These are phyloP conservation scores for Allacma fusca DNA, from an alignment of 2,888 invertebrate genomes.

Conservation along the genomic window DNA sequence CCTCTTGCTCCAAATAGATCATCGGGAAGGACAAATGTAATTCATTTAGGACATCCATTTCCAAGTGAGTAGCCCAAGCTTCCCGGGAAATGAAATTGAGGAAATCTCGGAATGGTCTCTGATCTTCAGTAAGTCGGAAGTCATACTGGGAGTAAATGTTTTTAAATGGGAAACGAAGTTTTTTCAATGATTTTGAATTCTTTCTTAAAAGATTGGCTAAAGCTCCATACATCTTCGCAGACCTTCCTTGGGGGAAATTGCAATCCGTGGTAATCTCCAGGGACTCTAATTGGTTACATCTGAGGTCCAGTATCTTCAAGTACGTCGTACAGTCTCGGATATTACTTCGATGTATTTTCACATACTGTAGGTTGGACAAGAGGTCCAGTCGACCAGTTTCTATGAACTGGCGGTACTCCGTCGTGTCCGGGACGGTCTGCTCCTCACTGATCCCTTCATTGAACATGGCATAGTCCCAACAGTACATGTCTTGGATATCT, in stretches of 20 bases:
- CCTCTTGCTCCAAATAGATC: slow-evolving; percentile 54
- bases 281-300: slow-evolving; percentile 47
- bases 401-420: slow-evolving; percentile 44
- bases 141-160: slow-evolving; percentile 55
- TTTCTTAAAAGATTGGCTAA: slow-evolving; percentile 46
- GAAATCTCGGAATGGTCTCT: slow-evolving; percentile 57
- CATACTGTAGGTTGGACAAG: slow-evolving; percentile 45
- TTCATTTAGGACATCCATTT: slow-evolving; percentile 44
- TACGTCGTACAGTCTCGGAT: slow-evolving; percentile 58
- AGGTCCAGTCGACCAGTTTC: slow-evolving; percentile 48
- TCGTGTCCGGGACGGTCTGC: slow-evolving; percentile 53
- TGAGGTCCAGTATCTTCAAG: slow-evolving; percentile 53
- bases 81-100: slow-evolving; percentile 50
- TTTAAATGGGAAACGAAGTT: slow-evolving; percentile 56
- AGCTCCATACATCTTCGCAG: slow-evolving; percentile 52
- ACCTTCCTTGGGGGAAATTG: slow-evolving; percentile 54
- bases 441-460: slow-evolving; percentile 58
- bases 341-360: slow-evolving; percentile 56
- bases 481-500: slow-evolving; percentile 57
- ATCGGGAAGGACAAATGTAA: slow-evolving; percentile 55
- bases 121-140: slow-evolving; percentile 56
- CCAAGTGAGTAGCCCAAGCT: slow-evolving; percentile 49
- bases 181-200: slow-evolving; percentile 46
- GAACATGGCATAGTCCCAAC: slow-evolving; percentile 54
- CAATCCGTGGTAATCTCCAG: slow-evolving; percentile 59